Conservation (phyloP, 92 coral and sea anemone species). For the Pocillopora grandis region DNA sequence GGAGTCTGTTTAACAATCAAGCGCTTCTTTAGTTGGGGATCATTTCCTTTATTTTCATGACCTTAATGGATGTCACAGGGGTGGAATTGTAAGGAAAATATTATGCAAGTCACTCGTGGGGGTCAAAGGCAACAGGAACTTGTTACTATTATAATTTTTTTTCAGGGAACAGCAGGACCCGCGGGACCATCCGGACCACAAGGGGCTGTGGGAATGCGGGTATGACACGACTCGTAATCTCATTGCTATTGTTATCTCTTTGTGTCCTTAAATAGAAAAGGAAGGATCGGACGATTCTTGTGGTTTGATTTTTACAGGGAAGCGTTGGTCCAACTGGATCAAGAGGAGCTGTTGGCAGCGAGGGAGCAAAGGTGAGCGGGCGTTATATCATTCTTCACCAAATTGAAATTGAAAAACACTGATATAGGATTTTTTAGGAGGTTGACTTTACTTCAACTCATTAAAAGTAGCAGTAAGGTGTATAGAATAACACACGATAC, state of each 20-base stretch:
- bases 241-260: background rate
- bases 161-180: background rate
- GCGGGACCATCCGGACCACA: slow-evolving; percentile 15
- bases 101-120: too few species aligned
- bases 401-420: background rate
- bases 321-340: slow-evolving; percentile 8
- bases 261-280: background rate
- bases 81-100: too few species aligned
- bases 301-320: background rate
- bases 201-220: slow-evolving; percentile 21
- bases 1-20: too few species aligned
- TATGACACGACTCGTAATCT: background rate
- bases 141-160: background rate
- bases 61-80: too few species aligned
- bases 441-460: too few species aligned
- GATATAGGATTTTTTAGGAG: background rate
- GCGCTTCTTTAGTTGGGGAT: too few species aligned
- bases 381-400: background rate
- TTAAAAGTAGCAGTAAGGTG: too few species aligned
- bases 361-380: slow-evolving; percentile 3
- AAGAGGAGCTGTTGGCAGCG: slow-evolving; percentile 5
- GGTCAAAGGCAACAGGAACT: background rate
- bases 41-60: too few species aligned
- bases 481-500: too few species aligned
- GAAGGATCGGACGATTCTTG: too few species aligned